Evolutionary conservation across 64 coral and sea anemone genomes (phyloP).

Genomic region (Actinia equina): DNA sequence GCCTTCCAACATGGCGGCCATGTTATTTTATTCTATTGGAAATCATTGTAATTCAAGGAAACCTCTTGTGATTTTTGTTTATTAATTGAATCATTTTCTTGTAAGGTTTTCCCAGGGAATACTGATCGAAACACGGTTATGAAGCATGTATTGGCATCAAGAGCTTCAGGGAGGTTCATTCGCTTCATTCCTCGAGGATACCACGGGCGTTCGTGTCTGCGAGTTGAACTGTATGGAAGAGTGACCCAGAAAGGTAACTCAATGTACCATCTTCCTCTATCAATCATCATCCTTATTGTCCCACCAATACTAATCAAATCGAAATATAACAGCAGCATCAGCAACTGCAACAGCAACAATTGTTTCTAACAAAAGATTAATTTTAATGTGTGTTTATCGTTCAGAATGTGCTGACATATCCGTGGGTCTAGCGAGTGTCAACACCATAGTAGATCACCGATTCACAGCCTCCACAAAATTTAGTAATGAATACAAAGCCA

Average conservation of each 20-base stretch:
- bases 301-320: too few species aligned
- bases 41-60: too few species aligned
- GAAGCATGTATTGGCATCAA: not conserved
- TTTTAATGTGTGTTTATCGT: too few species aligned
- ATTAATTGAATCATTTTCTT: too few species aligned
- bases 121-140: not conserved
- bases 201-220: not conserved
- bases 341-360: too few species aligned
- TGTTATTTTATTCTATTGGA: too few species aligned
- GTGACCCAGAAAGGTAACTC: not conserved
- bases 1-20: too few species aligned
- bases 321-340: too few species aligned
- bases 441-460: not conserved
- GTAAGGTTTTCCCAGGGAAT: not conserved
- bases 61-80: too few species aligned
- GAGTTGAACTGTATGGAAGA: not conserved
- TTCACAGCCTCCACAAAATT: not conserved
- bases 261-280: too few species aligned
- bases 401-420: constrained; percentile 2
- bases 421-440: not conserved
- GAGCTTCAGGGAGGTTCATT: not conserved
- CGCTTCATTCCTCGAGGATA: not conserved
- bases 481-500: not conserved
- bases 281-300: too few species aligned
- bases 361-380: too few species aligned